Conservation (phyloP, 2,888 invertebrate species). For the Amphipyra berbera region DNA sequence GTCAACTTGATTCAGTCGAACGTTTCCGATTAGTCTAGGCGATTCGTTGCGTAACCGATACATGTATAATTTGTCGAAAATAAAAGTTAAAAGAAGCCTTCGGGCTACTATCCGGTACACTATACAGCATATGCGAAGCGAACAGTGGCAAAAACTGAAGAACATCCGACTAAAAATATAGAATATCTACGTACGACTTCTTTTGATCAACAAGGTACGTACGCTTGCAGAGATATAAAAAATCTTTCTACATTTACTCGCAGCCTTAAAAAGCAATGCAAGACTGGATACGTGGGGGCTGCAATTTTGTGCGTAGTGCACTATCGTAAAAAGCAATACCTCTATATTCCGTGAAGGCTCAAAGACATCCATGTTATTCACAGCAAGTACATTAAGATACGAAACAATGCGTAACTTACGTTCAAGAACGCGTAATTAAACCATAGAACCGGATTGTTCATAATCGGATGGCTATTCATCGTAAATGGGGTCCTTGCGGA, state of each 20-base stretch:
- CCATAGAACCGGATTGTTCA: conserved; percentile 73
- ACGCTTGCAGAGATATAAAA: conserved; percentile 11
- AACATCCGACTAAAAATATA: conserved; percentile 3
- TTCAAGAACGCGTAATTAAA: conserved; percentile 79
- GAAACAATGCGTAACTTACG: conserved; percentile 69
- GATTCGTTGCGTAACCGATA: conserved; percentile 48
- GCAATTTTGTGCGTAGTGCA: conserved; percentile 19
- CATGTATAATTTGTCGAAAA: conserved; percentile 10
- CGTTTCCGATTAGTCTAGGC: conserved; percentile 59
- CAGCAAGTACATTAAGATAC: conserved; percentile 64
- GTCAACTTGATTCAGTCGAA: conserved; percentile 59
- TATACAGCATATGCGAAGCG: conserved; percentile 5
- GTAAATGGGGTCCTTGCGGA: conserved; percentile 79
- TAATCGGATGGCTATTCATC: conserved; percentile 74
- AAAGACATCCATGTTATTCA: conserved; percentile 59
- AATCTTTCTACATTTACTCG: conserved; percentile 12
- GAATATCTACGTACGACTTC: not conserved
- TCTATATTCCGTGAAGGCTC: conserved; percentile 54
- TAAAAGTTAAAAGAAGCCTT: conserved; percentile 16
- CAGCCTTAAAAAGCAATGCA: conserved; percentile 20
- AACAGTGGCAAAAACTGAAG: not conserved
- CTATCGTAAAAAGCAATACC: conserved; percentile 49
- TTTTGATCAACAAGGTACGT: conserved; percentile 14
- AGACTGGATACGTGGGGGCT: conserved; percentile 9
- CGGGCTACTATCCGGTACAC: conserved; percentile 2